phyloP scores from a whole-genome alignment of 2,113 vertebrate genomes.

The Leptobrachium ailaonicum region DNA sequence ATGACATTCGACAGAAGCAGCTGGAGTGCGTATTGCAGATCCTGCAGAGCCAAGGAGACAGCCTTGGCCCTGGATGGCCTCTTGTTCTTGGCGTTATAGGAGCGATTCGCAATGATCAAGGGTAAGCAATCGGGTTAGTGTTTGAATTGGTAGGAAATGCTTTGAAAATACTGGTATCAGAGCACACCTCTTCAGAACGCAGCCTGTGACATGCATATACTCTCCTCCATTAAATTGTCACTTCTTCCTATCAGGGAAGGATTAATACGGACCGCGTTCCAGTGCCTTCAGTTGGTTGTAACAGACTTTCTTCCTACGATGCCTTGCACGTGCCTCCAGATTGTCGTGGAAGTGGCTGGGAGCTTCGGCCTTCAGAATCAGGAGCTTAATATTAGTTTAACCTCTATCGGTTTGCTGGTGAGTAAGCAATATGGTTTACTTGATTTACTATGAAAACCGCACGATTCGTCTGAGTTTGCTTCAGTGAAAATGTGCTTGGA shows the following conservation, averaged over 20 bases:
- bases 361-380: conserved; percentile 99
- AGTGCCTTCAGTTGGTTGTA: conserved; percentile 98
- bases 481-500: too few species aligned
- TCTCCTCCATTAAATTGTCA: not conserved
- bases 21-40: conserved; percentile 96
- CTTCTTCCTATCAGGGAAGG: conserved; percentile 78
- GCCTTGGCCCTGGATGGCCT: conserved; percentile 95
- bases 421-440: conserved; percentile 50
- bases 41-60: conserved; percentile 94
- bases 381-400: conserved; percentile 98
- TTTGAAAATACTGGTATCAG: too few species aligned
- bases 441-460: not conserved
- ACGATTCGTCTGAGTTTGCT: too few species aligned
- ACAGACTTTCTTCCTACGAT: conserved; percentile 98
- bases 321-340: conserved; percentile 97
- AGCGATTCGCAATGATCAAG: conserved; percentile 96
- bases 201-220: not conserved
- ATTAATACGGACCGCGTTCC: conserved; percentile 96
- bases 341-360: conserved; percentile 96
- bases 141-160: too few species aligned
- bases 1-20: conserved; percentile 95
- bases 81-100: conserved; percentile 95
- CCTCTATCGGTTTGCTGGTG: conserved; percentile 96
- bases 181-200: too few species aligned
- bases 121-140: conserved; percentile 70